Conservation (phyloP, 2,113 vertebrate species). For the Triplophysa rosa region DNA sequence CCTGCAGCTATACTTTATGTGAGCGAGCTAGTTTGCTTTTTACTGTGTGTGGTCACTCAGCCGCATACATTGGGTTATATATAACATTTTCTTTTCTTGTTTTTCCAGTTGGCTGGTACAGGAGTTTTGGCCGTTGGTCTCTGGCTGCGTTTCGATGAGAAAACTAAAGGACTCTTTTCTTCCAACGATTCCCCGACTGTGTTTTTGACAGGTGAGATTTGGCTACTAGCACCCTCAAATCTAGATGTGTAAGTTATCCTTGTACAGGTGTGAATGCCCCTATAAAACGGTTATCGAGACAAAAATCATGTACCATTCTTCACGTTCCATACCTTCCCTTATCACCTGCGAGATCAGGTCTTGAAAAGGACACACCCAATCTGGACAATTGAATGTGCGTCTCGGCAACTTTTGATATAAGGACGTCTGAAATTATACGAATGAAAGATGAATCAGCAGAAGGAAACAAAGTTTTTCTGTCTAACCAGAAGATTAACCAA, state of each 20-base stretch:
- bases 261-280: neutral
- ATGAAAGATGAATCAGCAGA: neutral
- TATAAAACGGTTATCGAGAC: neutral
- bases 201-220: conserved; percentile 87
- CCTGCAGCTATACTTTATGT: neutral
- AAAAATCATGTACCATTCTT: neutral
- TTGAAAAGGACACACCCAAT: conserved; percentile 23
- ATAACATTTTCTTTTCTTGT: conserved; percentile 29
- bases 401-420: too few relatives aligned
- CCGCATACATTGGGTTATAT: neutral
- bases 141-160: conserved; percentile 91
- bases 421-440: neutral
- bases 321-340: neutral
- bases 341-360: neutral
- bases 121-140: conserved; percentile 87
- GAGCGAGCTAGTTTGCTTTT: neutral
- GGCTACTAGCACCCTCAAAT: neutral
- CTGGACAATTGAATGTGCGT: neutral
- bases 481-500: too few relatives aligned
- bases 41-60: neutral
- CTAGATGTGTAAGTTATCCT: neutral
- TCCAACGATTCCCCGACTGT: conserved; percentile 67
- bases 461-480: neutral
- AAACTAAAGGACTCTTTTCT: conserved; percentile 84
- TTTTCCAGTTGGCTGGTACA: conserved; percentile 84